Base-by-base conservation (phyloP, 1,140 invertebrate species). In the Mycetomoellerius zeteki region DNA sequence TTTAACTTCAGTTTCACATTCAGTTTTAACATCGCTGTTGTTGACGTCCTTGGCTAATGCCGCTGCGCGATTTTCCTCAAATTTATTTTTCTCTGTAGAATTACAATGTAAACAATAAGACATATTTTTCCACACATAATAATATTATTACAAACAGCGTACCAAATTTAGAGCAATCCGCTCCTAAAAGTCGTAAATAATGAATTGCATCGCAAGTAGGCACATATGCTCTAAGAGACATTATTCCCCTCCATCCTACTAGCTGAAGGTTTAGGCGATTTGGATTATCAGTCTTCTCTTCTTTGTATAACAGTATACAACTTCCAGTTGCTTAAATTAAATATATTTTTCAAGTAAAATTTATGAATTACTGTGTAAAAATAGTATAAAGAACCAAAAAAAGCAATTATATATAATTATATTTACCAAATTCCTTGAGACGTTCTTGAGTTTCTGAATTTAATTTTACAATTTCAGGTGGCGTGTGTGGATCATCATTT, bases 231-330 rank as follows among this genome's bases (percentile, higher is more conserved):
- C 98, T 96, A 33, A 99, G 94, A 7, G 98, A 98, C 85, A 97
- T 97, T 12, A 97, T 97, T n/a, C 99, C 99, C 91, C 97, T 96
- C 98, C 99, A 99, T 0, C 98, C 98, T 75, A 98, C 98, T 60
- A 99, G 94, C 37, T 97, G 96, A 33, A 99, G 95, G 7, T 96
- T 96, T 65, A 98, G 95, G 16, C 91, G 91, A 78, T 94, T 90
- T 24, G 94, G 89, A 85, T 92, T 93, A 75, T 95, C 92, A 3
- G 95, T 93, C 24, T 94, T 93, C 62, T 96, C 90, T 89, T 97
- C 97, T 85, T 96, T 94, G 86, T 97, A 98, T 88, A 97, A 95
- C 3, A 98, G 93, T 73, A 98, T 96, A 94, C 98, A 98, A 95
- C 97, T 98, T 73, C 97, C 98, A 16, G 96, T 96, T 24, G 96